Base-by-base conservation (phyloP, 1,140 invertebrate genomes). In the Saccostrea echinata region DNA sequence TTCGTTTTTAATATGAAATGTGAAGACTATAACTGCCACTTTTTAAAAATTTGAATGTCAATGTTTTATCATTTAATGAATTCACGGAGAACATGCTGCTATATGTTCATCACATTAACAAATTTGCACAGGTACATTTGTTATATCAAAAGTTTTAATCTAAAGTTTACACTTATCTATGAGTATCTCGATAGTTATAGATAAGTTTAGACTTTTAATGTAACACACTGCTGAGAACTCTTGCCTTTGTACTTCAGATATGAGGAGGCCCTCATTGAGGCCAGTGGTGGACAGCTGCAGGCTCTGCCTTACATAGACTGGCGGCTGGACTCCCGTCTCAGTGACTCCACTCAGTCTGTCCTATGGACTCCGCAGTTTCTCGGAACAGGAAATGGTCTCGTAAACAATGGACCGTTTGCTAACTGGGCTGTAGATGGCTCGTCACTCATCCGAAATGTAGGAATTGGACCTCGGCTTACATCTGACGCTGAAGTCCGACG, bases 381-480 rank as follows among this genome's bases (percentile, higher is more conserved):
- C 0, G 81, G 81, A 24, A 83, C 35, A 4, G 35, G 81, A 21
- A 83, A 21, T 21, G 81, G 81, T 0, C 52, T 12, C 21, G 81
- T 83, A 51, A 51, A 53, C 6, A 53, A 51, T 33, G 81, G 81
- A 1, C 81, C 81, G 9, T 83, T 83, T 16, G 81, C 81, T 76
- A 76, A 76, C 27, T 76, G 68, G 68, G 11, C 13, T 0, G 68
- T 76, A 3, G 80, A 83, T 24, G 52, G 68, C 16, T 71, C 27
- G 1, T 21, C 85, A 18, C 52, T 87, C n/a, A 27, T 87, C 1
- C 27, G 86, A 76, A 84, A 84, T 33, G 71, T 84, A 3, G 86
- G 86, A 2, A 13, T 30, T 12, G 12, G 53, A 21, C 52, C 86
- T 24, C 43, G 81, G 1, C 16, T 76, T 4, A 76, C 30, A 13